Evolutionary conservation across 2,888 invertebrate species (phyloP), one percentile per base, ranked within the genome.

Genomic region (Choristoneura rosaceana): DNA sequence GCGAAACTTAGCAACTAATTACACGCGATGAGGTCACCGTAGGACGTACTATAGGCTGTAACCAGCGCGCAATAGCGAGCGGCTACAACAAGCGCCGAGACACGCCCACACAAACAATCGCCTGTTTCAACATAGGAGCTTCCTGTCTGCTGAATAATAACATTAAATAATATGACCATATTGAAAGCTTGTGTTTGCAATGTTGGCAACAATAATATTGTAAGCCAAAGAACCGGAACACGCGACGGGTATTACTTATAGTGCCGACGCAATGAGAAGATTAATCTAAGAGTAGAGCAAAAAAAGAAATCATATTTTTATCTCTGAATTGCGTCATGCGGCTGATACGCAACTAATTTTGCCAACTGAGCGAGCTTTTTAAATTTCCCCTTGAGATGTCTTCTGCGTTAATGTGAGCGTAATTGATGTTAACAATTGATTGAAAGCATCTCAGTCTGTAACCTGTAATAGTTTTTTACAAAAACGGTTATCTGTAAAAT

Each of bases 81-180:
- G 82, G 84, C 81, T 84, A 81, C 84, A 83, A 87, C 88, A 87
- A 89, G 87, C 86, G 81, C 79, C 78, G 78, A 81, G 86, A 78
- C 90, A 88, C 91, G 79, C 92, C 92, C 87, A 89, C 90, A 63
- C 66, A 80, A 76, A 87, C 88, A 88, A 87, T 90, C 87, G 79
- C 82, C 83, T 82, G 84, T 86, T 89, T 87, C 84, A 81, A 87
- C 84, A 87, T 80, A 83, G 76, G 78, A 80, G 82, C 86, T 91
- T 92, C 93, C 93, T 90, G 92, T 90, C 86, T 89, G 86, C 59
- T 63, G 50, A 64, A 58, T 68, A 71, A 50, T 63, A 63, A 73
- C 73, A 73, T 73, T 69, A 69, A 73, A 73, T 73, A 60, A 64
- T 64, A 73, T 64, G 25, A 33, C 73, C 34, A 64, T 67, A 58